phyloP scores from a whole-genome alignment of 2,888 invertebrate species.

The Stenoptilia bipunctidactyla region DNA sequence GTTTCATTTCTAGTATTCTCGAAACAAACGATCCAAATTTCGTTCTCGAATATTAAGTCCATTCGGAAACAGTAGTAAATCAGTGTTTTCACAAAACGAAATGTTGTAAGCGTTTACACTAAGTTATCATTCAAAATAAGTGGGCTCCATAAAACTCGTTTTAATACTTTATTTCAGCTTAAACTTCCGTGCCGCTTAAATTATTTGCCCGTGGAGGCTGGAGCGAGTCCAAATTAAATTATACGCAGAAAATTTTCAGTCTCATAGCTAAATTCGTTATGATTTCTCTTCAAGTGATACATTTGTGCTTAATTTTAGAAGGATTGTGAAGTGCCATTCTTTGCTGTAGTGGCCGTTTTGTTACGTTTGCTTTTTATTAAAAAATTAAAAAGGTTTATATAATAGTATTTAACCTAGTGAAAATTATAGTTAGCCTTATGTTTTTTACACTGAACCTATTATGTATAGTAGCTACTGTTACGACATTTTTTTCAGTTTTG shows the following conservation, averaged over 20 bases:
- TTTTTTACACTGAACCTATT: too few relatives aligned
- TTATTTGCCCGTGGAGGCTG: conserved; percentile 59
- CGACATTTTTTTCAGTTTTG: too few relatives aligned
- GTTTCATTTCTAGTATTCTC: neutral
- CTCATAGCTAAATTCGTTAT: conserved; percentile 48
- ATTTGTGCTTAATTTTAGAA: conserved; percentile 6
- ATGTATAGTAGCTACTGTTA: too few relatives aligned
- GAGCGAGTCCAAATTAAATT: conserved; percentile 65
- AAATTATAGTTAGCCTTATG: too few relatives aligned
- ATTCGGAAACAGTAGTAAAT: too few relatives aligned
- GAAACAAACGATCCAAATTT: too few relatives aligned
- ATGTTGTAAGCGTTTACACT: conserved; percentile 45
- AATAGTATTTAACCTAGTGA: too few relatives aligned
- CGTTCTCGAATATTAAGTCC: too few relatives aligned
- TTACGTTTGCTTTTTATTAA: too few relatives aligned
- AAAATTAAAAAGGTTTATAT: too few relatives aligned
- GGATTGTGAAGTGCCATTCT: neutral
- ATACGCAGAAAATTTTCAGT: conserved; percentile 51
- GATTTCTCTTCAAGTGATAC: conserved; percentile 35
- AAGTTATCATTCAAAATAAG: conserved; percentile 55
- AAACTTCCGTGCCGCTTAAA: conserved; percentile 62
- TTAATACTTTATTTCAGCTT: conserved; percentile 63
- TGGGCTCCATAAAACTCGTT: conserved; percentile 54
- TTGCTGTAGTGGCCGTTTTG: too few relatives aligned
- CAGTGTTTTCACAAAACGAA: neutral